phyloP scores from a whole-genome alignment of 2,888 invertebrate species.

The Tipula confusa region DNA sequence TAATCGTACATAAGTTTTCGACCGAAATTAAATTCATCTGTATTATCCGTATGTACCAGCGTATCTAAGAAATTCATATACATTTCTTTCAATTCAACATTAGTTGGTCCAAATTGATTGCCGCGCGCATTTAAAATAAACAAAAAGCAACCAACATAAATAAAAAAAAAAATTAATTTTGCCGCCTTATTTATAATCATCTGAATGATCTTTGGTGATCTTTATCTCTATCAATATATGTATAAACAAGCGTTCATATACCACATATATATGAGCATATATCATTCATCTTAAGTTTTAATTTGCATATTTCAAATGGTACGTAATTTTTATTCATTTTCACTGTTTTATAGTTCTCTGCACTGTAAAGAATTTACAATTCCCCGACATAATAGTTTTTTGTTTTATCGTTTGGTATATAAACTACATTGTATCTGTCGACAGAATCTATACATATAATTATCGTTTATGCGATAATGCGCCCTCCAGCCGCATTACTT shows the following conservation, averaged over 20 bases:
- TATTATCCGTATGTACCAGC: neutral
- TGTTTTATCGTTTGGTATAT: no score
- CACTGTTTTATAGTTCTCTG: neutral
- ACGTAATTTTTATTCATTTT: neutral
- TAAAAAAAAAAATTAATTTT: neutral
- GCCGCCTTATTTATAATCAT: slow-evolving; percentile 3
- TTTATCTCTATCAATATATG: neutral
- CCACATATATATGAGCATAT: neutral
- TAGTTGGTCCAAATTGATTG: neutral
- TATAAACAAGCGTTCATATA: neutral
- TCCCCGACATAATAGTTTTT: no score
- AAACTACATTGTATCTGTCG: no score
- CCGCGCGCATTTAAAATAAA: neutral
- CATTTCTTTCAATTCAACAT: neutral
- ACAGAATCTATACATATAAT: no score
- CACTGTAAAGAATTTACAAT: no score
- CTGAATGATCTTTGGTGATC: neutral
- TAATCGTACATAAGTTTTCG: no score
- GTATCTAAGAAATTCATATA: neutral
- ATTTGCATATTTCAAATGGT: neutral
- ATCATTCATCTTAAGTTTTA: neutral
- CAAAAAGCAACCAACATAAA: neutral
- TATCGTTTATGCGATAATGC: no score
- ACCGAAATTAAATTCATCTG: neutral
- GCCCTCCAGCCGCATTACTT: no score